Evolutionary conservation across 2,888 invertebrate genomes (phyloP), one percentile per base, ranked within the genome.

Genomic region (Epistrophe eligans): DNA sequence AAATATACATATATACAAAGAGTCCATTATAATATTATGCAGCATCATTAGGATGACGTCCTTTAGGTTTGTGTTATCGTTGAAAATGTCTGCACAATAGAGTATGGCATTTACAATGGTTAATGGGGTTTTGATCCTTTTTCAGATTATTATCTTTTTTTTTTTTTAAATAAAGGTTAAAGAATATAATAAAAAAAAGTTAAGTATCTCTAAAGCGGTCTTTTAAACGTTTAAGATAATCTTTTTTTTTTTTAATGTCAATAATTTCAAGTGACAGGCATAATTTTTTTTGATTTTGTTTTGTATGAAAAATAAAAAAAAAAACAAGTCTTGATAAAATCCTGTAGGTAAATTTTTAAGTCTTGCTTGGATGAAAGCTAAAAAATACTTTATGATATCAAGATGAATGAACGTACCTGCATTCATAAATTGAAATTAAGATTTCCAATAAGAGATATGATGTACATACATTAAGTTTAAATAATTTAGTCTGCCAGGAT

Each of bases 11-110:
- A 15, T 1, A 32, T 11, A 19, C 17, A 35, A 40, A 19, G 9
- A 13, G 24, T 62, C 15, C 40, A 60, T 17, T 19, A 24, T 60
- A 60, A 38, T 40, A 60, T 52, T 19, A 40, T 38, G 24, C 28
- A 45, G 80, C 84, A 55, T 72, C 84, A 76, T 80, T 84, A 72
- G 73, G 73, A 73, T 38, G 79, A 60, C 48, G 77, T 80, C 77
- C 72, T 80, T 80, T 66, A 32, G 43, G 72, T 66, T 88, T 84
- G 82, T 88, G 84, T 83, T 84, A 87, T 83, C 80, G 79, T 79
- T 81, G 81, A 19, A 70, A 52, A 73, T 72, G 72, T 60, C 79
- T 71, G 45, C 79, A 83, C 67, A 70, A 79, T 71, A 77, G 81
- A 77, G 70, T 55, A 28, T 52, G 83, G 62, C 66, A 67, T 84